Base-by-base conservation (phyloP, 2,888 invertebrate species). In the Argyresthia goedartella region DNA sequence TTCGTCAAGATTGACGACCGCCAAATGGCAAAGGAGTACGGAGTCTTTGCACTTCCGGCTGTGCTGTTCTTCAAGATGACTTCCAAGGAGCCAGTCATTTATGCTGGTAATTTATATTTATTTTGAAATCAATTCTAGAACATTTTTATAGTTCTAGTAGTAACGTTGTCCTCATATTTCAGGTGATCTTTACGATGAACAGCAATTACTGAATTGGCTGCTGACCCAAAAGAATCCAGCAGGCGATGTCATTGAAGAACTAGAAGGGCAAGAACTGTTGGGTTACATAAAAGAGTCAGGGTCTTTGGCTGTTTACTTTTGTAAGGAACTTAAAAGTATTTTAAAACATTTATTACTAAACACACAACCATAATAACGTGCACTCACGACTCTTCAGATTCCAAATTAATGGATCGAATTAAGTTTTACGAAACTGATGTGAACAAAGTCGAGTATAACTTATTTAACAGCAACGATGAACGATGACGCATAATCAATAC, bases 1-100 rank as follows among this genome's bases (percentile, higher is more conserved):
- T 96, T 97, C 64, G 95, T 97, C 3, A 96, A 97, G 76, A 93
- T 97, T 61, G 95, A 97, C 62, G 96, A 97, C 67, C 92, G 92
- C 60, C 90, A 92, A 62, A 89, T 97, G 89, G 93, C 95, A 11
- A 95, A 95, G 67, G 93, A 95, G 50, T 92, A 90, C 57, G 97
- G 97, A 14, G 96, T 97, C 0, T 96, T 95, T 65, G 96, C 96
- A 0, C 77, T 97, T 34, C 97, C 97, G 0, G 96, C 95, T 0
- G 93, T 97, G 54, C 86, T 97, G 0, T 97, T 97, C 81, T 97
- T 96, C 75, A 95, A 95, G 74, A 88, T 92, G 71, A 93, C 93
- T 4, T 92, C 94, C 0, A 95, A 94, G 65, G 96, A 96, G 67
- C 95, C 96, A 50, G 95, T 96, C 6, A 96, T 96, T 62, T 96